Conservation (phyloP, 2,797 vertebrate genomes). For the Typhlichthys subterraneus region DNA sequence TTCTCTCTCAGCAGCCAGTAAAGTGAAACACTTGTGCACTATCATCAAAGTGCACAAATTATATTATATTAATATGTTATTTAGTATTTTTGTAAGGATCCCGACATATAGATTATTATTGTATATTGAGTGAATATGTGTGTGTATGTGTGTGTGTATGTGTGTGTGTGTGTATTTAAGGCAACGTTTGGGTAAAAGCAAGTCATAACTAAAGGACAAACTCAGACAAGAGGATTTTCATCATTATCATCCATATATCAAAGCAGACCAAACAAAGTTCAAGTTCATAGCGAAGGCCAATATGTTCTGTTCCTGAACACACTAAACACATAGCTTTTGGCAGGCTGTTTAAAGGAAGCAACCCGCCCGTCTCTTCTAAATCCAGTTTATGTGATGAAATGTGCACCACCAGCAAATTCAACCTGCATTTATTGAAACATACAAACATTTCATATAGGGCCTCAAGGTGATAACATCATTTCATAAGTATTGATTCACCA, state of each 20-base stretch:
- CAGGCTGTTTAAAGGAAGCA: slow-evolving; percentile 32
- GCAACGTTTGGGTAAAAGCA: background rate
- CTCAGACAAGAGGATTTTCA: slow-evolving; percentile 17
- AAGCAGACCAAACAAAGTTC: slow-evolving; percentile 5
- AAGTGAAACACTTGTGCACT: too few relatives aligned
- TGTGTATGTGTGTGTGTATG: slow-evolving; percentile 1
- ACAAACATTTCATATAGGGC: slow-evolving; percentile 51
- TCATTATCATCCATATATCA: slow-evolving; percentile 42
- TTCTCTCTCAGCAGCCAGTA: too few relatives aligned
- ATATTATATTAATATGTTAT: too few relatives aligned
- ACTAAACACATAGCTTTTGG: slow-evolving; percentile 32
- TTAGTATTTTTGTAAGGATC: too few relatives aligned
- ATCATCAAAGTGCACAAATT: too few relatives aligned
- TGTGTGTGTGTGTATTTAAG: background rate
- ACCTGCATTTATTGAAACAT: slow-evolving; percentile 56
- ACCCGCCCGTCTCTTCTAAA: slow-evolving; percentile 41
- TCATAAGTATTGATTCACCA: slow-evolving; percentile 73
- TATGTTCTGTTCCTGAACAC: slow-evolving; percentile 11
- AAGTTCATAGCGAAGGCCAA: too few relatives aligned
- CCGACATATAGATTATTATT: background rate
- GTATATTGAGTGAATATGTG: background rate
- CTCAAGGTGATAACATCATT: slow-evolving; percentile 63
- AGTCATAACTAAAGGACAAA: background rate
- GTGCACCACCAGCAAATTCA: slow-evolving; percentile 50
- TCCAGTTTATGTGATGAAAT: slow-evolving; percentile 40